Percentiles rank a stretch among this genome's conserved stretches.
phyloP scores from a whole-genome alignment of 2,113 vertebrate genomes.

The Labeo catla region DNA sequence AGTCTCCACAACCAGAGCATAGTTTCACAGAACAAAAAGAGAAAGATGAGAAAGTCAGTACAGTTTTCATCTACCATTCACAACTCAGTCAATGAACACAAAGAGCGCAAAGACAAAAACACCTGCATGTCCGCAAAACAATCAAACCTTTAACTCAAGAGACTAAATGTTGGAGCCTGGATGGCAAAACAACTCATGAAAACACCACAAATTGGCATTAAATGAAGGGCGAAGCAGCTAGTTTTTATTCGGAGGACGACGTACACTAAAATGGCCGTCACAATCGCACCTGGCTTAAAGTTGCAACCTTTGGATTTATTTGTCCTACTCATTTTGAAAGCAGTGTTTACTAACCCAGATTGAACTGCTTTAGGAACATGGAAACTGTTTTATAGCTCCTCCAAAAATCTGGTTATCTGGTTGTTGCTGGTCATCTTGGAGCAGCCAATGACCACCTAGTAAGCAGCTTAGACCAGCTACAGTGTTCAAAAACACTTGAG shows the following conservation, averaged over 20 bases:
- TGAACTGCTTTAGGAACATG: not conserved
- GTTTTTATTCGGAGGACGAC: not conserved
- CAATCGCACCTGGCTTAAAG: not conserved
- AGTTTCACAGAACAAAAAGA: slow-evolving; percentile 32
- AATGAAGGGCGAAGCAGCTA: slow-evolving; percentile 10
- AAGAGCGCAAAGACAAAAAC: slow-evolving; percentile 5
- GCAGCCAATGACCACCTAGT: not conserved
- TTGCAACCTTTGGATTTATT: not conserved
- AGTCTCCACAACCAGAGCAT: slow-evolving; percentile 2
- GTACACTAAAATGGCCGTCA: not conserved
- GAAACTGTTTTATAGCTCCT: not conserved
- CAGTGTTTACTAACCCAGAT: not conserved
- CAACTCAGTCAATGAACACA: slow-evolving; percentile 52
- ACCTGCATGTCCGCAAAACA: not conserved
- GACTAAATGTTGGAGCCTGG: not conserved
- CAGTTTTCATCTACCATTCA: slow-evolving; percentile 41
- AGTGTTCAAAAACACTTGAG: not conserved
- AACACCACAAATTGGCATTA: not conserved
- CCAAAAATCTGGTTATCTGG: not conserved
- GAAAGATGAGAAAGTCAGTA: slow-evolving; percentile 32
- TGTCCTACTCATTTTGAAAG: not conserved
- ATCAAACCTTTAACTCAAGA: slow-evolving; percentile 17
- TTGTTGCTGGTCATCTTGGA: not conserved
- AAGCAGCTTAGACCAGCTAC: not conserved
- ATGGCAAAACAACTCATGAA: not conserved